Conservation (phyloP, 2,113 vertebrate species). For the Anolis sagrei region DNA sequence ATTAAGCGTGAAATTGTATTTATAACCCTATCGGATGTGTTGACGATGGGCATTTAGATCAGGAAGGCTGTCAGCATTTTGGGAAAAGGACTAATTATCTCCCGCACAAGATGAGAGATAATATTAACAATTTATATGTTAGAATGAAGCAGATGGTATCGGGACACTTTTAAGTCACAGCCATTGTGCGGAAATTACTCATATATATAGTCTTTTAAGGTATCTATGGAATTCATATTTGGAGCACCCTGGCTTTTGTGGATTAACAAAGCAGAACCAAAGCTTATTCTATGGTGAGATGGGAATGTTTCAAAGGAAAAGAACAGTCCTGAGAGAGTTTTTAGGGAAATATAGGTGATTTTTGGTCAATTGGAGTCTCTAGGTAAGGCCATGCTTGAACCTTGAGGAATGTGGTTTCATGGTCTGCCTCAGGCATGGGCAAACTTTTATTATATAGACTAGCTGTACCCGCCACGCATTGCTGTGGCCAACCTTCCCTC, state of each 20-base stretch:
- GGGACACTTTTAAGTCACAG: background rate
- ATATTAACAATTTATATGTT: conserved; percentile 50
- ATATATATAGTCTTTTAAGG: background rate
- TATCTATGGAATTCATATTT: background rate
- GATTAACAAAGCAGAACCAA: background rate
- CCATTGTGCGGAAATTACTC: background rate
- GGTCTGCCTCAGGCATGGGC: too few species aligned
- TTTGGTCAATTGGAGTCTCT: background rate
- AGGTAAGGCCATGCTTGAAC: too few species aligned
- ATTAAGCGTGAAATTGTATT: conserved; percentile 70
- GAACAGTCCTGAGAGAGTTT: background rate
- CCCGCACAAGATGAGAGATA: background rate
- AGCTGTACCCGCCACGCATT: too few species aligned
- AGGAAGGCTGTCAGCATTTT: conserved; percentile 44
- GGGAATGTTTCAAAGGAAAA: background rate
- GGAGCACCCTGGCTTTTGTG: background rate
- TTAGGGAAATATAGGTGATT: too few species aligned
- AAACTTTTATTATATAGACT: too few species aligned
- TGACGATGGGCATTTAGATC: conserved; percentile 49
- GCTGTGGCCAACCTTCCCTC: too few species aligned
- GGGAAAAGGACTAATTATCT: conserved; percentile 62
- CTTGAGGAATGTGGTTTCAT: too few species aligned
- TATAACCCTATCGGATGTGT: conserved; percentile 62
- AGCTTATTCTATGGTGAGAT: background rate
- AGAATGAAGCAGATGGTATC: background rate